phyloP scores from a whole-genome alignment of 2,888 invertebrate species.

The Phaedon cochleariae region DNA sequence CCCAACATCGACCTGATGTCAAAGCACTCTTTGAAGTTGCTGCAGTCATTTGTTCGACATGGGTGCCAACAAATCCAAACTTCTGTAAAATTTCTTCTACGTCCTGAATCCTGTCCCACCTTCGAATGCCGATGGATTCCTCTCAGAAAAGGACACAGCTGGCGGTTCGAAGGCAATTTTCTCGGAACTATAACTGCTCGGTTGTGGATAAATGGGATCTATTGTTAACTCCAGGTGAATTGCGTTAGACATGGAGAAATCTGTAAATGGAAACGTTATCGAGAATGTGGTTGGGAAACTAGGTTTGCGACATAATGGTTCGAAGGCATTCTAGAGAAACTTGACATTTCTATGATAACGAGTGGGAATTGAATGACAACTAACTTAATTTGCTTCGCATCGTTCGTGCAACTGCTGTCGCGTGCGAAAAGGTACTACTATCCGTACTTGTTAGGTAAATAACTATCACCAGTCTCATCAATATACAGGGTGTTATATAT shows the following conservation, averaged over 20 bases:
- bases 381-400: too few species aligned
- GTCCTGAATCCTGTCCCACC: neutral
- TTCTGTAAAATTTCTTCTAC: neutral
- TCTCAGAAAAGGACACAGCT: neutral
- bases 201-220: neutral
- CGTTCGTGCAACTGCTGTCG: too few species aligned
- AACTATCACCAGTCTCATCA: too few species aligned
- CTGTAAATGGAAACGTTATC: neutral
- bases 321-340: too few species aligned
- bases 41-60: constrained; percentile 63
- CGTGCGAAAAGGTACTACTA: too few species aligned
- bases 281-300: neutral
- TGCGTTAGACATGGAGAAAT: neutral
- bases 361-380: too few species aligned
- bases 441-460: too few species aligned
- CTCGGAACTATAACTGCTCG: neutral
- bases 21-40: too few species aligned
- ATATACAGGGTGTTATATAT: too few species aligned
- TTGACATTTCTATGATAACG: too few species aligned
- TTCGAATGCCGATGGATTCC: neutral
- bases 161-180: neutral
- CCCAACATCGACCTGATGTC: too few species aligned
- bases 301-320: too few species aligned
- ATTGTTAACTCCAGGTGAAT: neutral
- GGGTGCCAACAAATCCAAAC: constrained; percentile 62